Conservation (phyloP, 2,888 invertebrate species). For the Tetropium fuscum region DNA sequence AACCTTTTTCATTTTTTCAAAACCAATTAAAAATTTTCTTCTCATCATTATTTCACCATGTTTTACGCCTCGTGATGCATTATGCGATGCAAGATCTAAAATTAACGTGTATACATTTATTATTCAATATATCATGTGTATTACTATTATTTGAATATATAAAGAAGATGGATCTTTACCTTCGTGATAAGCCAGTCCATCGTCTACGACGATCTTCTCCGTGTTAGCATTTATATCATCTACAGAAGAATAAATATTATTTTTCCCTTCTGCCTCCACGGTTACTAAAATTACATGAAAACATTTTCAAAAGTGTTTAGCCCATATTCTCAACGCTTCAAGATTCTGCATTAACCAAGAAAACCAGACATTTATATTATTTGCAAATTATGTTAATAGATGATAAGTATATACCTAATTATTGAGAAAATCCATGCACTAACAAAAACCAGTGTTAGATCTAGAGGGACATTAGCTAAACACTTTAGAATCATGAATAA, state of each 20-base stretch:
- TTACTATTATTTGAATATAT: not conserved
- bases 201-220: slow-evolving; percentile 18
- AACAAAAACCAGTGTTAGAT: not conserved
- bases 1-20: slow-evolving; percentile 47
- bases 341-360: not conserved
- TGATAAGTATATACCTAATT: not conserved
- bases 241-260: slow-evolving; percentile 41
- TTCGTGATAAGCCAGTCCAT: slow-evolving; percentile 23
- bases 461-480: not conserved
- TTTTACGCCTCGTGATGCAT: slow-evolving; percentile 45
- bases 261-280: slow-evolving; percentile 28
- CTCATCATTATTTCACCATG: slow-evolving; percentile 49
- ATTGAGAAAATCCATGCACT: not conserved
- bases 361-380: not conserved
- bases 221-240: slow-evolving; percentile 28
- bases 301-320: slow-evolving; percentile 22
- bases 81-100: slow-evolving; percentile 50
- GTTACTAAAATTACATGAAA: slow-evolving; percentile 29
- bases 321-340: not conserved
- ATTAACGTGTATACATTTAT: too few species aligned
- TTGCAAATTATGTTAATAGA: not conserved
- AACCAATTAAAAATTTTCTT: slow-evolving; percentile 47
- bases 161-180: too few species aligned
- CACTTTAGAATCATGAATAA: slow-evolving; percentile 5
- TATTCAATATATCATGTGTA: too few species aligned